phyloP scores from a whole-genome alignment of 2,113 vertebrate species.

The Carassius gibelio region DNA sequence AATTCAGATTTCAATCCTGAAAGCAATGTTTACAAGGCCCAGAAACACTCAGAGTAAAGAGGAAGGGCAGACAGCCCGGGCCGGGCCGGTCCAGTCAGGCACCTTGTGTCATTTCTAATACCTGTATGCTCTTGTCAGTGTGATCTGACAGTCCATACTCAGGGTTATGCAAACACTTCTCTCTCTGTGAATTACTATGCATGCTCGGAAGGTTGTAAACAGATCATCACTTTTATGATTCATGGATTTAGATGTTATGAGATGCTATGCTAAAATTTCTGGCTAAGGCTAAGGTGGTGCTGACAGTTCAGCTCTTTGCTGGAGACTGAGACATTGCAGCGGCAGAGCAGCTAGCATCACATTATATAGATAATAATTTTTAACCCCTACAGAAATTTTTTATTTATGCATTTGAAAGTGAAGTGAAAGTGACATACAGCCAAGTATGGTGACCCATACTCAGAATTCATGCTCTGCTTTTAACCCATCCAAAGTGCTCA shows the following conservation, averaged over 20 bases:
- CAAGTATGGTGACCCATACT: too few relatives aligned
- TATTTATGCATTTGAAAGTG: background rate
- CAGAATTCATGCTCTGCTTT: too few relatives aligned
- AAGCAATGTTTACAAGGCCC: conserved; percentile 60
- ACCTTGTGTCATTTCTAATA: conserved; percentile 54
- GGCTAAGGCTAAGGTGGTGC: background rate
- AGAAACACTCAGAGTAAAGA: conserved; percentile 74
- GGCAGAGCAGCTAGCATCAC: background rate
- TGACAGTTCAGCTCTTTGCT: conserved; percentile 1
- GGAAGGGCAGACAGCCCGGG: conserved; percentile 66
- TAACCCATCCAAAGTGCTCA: too few relatives aligned
- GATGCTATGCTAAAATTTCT: conserved; percentile 7
- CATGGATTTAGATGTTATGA: conserved; percentile 22
- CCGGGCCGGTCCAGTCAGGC: conserved; percentile 53
- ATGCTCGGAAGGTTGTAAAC: conserved; percentile 11
- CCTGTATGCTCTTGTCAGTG: conserved; percentile 51
- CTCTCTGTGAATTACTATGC: background rate
- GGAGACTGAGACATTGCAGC: background rate
- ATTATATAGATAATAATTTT: background rate
- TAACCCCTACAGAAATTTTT: background rate
- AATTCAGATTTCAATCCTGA: conserved; percentile 78
- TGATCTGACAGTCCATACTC: background rate
- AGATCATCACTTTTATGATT: conserved; percentile 17
- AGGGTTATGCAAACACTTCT: conserved; percentile 33
- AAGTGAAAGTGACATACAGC: too few relatives aligned